Evolutionary conservation across 1,140 invertebrate genomes (phyloP).

Genomic region (Drosophila athabasca): DNA sequence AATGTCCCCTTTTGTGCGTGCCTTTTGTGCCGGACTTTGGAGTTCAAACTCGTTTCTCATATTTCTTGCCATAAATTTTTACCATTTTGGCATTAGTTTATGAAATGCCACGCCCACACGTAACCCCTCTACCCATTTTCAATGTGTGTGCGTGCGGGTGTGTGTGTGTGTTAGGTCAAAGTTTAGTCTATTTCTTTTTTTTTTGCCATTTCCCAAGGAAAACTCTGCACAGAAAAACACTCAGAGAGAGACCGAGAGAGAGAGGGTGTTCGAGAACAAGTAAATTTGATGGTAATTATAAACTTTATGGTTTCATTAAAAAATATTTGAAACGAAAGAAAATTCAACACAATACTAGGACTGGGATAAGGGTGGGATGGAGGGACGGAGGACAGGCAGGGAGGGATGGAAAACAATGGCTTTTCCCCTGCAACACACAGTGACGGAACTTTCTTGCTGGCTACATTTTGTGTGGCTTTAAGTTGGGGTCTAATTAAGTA

Average conservation of each 20-base stretch:
- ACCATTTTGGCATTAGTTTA: constrained; percentile 65
- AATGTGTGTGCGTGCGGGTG: neutral
- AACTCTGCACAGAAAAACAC: constrained; percentile 37
- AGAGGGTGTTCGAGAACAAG: constrained; percentile 34
- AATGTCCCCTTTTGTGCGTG: constrained; percentile 29
- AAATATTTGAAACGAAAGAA: constrained; percentile 47
- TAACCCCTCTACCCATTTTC: neutral
- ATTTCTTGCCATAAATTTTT: constrained; percentile 77
- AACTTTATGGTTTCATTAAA: constrained; percentile 75
- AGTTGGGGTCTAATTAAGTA: constrained; percentile 71
- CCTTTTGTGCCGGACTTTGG: constrained; percentile 59
- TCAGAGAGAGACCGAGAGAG: too few relatives aligned
- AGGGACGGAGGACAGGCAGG: neutral
- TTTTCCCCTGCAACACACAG: neutral
- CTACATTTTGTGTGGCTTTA: constrained; percentile 52
- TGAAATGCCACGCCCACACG: constrained; percentile 45
- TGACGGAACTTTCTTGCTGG: constrained; percentile 28
- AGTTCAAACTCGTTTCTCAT: constrained; percentile 61
- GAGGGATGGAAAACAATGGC: constrained; percentile 22
- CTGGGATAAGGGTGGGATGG: neutral
- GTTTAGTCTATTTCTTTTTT: constrained; percentile 41
- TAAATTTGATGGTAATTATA: constrained; percentile 78
- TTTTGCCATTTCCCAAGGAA: constrained; percentile 36
- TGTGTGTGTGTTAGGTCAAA: constrained; percentile 34
- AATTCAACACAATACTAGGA: constrained; percentile 22